Conservation (phyloP, 2,113 vertebrate species). For the Dasyprocta punctata region DNA sequence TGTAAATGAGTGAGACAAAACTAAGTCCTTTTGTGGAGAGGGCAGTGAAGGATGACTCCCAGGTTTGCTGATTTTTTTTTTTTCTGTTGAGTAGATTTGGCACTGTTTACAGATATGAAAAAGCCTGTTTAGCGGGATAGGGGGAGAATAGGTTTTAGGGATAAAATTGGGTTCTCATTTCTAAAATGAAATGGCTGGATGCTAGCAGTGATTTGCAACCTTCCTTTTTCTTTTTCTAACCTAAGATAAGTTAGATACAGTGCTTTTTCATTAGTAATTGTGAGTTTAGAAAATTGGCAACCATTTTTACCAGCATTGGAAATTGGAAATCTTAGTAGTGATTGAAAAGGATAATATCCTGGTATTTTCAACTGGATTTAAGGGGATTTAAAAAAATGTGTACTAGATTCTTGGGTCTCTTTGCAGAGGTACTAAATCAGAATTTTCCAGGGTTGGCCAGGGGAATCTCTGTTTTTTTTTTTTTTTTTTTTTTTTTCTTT, state of each 20-base stretch:
- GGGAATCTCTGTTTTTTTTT: background rate
- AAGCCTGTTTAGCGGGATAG: background rate
- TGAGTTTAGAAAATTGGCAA: background rate
- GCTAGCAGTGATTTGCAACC: background rate
- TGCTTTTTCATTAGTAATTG: background rate
- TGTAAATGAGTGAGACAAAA: background rate
- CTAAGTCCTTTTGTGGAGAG: background rate
- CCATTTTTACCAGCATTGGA: background rate
- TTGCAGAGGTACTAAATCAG: background rate
- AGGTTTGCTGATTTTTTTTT: background rate
- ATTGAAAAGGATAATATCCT: background rate
- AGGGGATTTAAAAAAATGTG: background rate
- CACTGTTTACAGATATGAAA: background rate
- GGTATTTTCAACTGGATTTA: background rate
- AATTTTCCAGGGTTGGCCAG: background rate
- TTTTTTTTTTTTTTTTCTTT: too few relatives aligned
- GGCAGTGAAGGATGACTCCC: background rate
- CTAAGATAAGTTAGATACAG: background rate
- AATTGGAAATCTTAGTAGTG: background rate
- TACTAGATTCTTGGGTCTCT: background rate
- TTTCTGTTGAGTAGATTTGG: background rate
- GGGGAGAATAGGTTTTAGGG: background rate
- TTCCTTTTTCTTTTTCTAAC: background rate
- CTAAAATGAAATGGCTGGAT: background rate
- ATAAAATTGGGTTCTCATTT: constrained; percentile 21